Evolutionary conservation across 2,888 invertebrate genomes (phyloP).

Genomic region (Dolomedes plantarius): DNA sequence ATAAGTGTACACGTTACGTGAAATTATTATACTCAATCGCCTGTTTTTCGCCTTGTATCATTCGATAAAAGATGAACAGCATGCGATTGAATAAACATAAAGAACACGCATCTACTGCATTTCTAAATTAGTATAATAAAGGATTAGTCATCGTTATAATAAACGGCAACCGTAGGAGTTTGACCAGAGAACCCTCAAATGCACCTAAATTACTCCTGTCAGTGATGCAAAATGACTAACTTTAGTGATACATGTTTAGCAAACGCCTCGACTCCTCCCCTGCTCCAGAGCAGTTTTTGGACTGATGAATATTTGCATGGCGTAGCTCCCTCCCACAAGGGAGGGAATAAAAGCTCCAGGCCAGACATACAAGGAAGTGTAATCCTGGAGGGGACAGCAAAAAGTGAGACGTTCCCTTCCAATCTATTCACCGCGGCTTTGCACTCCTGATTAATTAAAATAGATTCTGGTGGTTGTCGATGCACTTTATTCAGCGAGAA

Average conservation of each 20-base stretch:
- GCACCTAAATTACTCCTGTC: too few species aligned
- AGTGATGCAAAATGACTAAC: too few species aligned
- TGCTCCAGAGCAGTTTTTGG: not conserved
- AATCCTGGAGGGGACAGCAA: not conserved
- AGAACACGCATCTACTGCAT: too few species aligned
- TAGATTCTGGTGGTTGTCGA: not conserved
- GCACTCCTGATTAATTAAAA: not conserved
- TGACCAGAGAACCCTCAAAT: too few species aligned
- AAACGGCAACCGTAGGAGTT: too few species aligned
- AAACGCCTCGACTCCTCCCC: not conserved
- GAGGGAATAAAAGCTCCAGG: not conserved
- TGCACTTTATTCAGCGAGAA: not conserved
- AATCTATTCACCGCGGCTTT: not conserved
- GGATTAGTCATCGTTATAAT: too few species aligned
- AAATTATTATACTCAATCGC: too few species aligned
- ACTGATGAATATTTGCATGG: not conserved
- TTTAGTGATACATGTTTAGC: not conserved
- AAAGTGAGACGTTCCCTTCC: not conserved
- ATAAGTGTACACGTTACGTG: too few species aligned
- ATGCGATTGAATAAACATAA: too few species aligned
- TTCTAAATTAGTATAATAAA: too few species aligned
- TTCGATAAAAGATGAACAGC: too few species aligned
- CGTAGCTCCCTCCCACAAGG: not conserved
- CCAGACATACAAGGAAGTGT: not conserved
- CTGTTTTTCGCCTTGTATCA: too few species aligned